Evolutionary conservation across 2,888 invertebrate genomes (phyloP), one percentile per base, ranked within the genome.

Genomic region (Neelides folsomi): DNA sequence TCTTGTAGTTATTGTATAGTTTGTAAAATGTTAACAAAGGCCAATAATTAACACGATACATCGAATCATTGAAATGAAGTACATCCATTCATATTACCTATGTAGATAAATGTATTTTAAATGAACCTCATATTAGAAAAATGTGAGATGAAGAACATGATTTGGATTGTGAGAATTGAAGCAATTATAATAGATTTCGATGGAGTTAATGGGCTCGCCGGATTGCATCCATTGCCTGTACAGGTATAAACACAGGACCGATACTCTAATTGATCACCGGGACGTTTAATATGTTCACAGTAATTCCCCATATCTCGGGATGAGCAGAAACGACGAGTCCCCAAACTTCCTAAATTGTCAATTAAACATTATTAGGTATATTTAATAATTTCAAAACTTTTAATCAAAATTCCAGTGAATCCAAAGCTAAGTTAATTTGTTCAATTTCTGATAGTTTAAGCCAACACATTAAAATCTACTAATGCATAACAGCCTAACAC

Each of bases 161-260:
- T 57, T 57, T 57, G 56, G 53, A 49, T 51, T 55, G 59, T 48
- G 38, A 59, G 19, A 38, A 55, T 46, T 37, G 49, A 49, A 20
- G 41, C 35, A 48, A 55, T 39, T 39, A 47, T 49, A 35, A 52
- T 45, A 20, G 34, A 38, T 45, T 38, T 46, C 15, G 44, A 36
- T 36, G 34, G n/a, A 16, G 49, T 44, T 36, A 40, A 35, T n/a
- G 47, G 44, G 35, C 34, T 36, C 15, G 78, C 75, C n/a, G 75
- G 69, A 72, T 92, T 92, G 69, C 92, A 92, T 1, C 86, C 88
- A 67, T 90, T 84, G 1, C 80, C 77, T 52, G 75, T 73, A 66
- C 92, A 92, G 0, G 90, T 90, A 68, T 79, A 88, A 49, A 90
- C 80, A 70, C 92, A 92, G 2, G 89, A 87, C 60, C 90, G 77